Base-by-base conservation (phyloP, 2,113 vertebrate genomes). In the Vimba vimba region DNA sequence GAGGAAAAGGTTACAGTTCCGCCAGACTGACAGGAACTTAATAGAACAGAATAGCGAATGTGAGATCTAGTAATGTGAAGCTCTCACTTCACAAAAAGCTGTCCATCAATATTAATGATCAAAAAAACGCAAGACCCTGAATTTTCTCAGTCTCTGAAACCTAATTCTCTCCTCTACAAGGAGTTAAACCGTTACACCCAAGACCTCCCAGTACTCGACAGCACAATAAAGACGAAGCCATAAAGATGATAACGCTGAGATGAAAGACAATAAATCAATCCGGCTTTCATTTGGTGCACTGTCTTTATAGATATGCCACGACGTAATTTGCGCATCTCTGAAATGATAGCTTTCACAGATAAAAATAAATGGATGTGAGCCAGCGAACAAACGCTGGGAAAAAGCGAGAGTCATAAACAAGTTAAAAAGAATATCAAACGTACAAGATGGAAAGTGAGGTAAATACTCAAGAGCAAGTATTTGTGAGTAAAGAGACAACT, bases 211-310 rank as follows among this genome's bases (percentile, higher is more conserved):
- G 84, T 89, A 88, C 91, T 91, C 93, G 89, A 93, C 91, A 92
- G 90, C 78, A 62, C 90, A 86, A 91, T 93, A 91, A 93, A 93
- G 90, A 91, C 88, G 86, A 86, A 39, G 86, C 89, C 45, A 33
- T 87, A 88, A 90, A 88, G 87, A 93, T 92, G 89, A 94, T 92
- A 50, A 90, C 90, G 86, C 90, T 76, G 83, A 91, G 89, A 87
- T 91, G 91, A 92, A 91, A 92, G 91, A 93, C 91, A 91, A 93
- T 93, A 92, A 91, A 89, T 88, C 79, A 60, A 91, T 93, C 89
- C 87, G 88, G 91, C 91, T 91, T 89, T 92, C 92, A 91, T 87
- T 89, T 86, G 76, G 59, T 81, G 84, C 30, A 79, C 85, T 85
- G 74, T 71, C 83, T 82, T 85, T 82, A 82, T 79, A 78, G 33